Base-by-base conservation (phyloP, 2,797 vertebrate genomes). In the Lacerta agilis region DNA sequence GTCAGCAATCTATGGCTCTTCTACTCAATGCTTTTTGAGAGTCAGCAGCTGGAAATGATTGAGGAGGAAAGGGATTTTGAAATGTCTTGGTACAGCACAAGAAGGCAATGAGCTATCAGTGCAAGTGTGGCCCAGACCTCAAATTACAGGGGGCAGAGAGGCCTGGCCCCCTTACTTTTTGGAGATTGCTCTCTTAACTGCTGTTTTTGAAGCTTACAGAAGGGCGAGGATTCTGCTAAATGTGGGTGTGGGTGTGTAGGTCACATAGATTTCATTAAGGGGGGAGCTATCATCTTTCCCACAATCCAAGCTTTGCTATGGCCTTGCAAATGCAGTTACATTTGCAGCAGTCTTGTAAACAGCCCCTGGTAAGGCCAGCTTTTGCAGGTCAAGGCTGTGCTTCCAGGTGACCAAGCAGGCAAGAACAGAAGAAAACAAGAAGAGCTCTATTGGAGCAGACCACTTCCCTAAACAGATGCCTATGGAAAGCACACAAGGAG, bases 71-170 rank as follows among this genome's bases (percentile, higher is more conserved):
- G 36, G 41, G 38, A 64, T 64, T 55, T 64, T 17, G 8, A 41
- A 66, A n/a, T n/a, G 36, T 7, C 17, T 29, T n/a, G 55, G 55
- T 17, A 10, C 5, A 49, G 23, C 23, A 61, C 23, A 58, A 76
- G 55, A 7, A 10, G 9, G n/a, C 0, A 4, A 45, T 0, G 29
- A 8, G 20, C 18, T 36, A 4, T 7, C 18, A 43, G 15, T 23
- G 72, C 36, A 64, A n/a, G 55, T 64, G 29, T 5, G 43, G 29
- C 33, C 15, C 17, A 45, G 41, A 45, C 9, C 72, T 75, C 23
- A 27, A 76, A 25, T 11, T 41, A 41, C 20, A 76, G 38, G 73
- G 8, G 49, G 49, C 49, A 55, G 18, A 38, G 33, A 38, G 36
- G 17, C 5, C 36, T 25, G 36, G 18, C 20, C 8, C 36, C 18